Base-by-base conservation (phyloP, 2,113 vertebrate genomes). In the Tenebrosternarchus preto region DNA sequence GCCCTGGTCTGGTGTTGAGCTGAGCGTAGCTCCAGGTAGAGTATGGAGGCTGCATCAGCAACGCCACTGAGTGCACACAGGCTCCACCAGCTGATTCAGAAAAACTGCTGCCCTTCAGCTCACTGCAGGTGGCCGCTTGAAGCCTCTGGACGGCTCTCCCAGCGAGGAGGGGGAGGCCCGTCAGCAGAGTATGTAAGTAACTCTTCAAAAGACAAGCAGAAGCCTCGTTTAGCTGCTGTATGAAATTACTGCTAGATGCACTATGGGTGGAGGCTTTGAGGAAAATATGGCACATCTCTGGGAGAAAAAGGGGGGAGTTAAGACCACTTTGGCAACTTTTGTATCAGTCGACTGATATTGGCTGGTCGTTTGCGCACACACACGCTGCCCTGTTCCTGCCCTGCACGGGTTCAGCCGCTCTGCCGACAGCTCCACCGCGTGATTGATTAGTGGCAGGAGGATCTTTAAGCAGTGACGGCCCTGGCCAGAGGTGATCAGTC, bases 131-230 rank as follows among this genome's bases (percentile, higher is more conserved):
- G 68, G 29, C 67, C 61, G 24, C 19, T 71, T 71, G 57, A 50
- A 71, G 70, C 33, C 73, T 43, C 63, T 60, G 77, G 80, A 70
- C 56, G 78, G 53, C 73, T 29, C 43, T 46, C 75, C 60, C 76
- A 75, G 60, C 17, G 53, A 61, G 69, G 73, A 73, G 71, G 75
- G n/a, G 46, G 25, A 7, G 64, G n/a, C 61, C 66, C 25, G n/a
- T 53, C 57, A 69, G 29, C 70, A 82, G 69, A 72, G 69, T 59
- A 76, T 83, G 90, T 88, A 88, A 91, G 88, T 89, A 84, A 75
- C 76, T 46, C 20, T 50, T 22, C 1, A 76, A 69, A 22, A 11
- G 22, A 59, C 60, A 53, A 56, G 25, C 61, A 64, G 56, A 70
- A 25, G 60, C 31, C n/a, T 29, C 24, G n/a, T 83, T 25, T 63